phyloP scores from a whole-genome alignment of 2,888 invertebrate species.

The Hydraecia micacea region DNA sequence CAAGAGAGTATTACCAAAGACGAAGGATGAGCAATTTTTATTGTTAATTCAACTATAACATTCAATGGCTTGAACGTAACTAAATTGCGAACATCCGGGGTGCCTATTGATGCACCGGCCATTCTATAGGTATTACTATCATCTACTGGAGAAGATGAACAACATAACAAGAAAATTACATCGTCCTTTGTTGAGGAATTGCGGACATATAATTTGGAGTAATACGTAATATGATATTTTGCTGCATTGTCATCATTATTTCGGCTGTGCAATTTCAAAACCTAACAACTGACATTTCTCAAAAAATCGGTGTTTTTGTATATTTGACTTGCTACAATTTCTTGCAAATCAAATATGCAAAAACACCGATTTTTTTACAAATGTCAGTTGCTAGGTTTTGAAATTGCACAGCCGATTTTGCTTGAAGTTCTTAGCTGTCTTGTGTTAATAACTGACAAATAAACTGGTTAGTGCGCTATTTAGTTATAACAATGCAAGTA shows the following conservation, averaged over 20 bases:
- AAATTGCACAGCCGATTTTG: neutral
- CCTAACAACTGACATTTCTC: too few species aligned
- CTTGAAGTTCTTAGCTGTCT: constrained; percentile 24
- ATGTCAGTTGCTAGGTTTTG: too few species aligned
- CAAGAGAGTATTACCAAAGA: constrained; percentile 62
- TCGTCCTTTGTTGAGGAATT: constrained; percentile 77
- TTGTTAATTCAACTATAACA: constrained; percentile 87
- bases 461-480: constrained; percentile 6
- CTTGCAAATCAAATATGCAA: too few species aligned
- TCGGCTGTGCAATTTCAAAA: too few species aligned
- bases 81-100: constrained; percentile 90
- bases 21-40: constrained; percentile 88
- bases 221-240: constrained; percentile 75
- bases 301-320: too few species aligned
- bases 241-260: constrained; percentile 46
- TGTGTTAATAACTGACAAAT: constrained; percentile 26
- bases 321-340: too few species aligned
- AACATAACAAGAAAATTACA: constrained; percentile 82
- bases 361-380: too few species aligned
- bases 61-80: constrained; percentile 88
- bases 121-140: constrained; percentile 73
- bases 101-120: constrained; percentile 82
- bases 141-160: constrained; percentile 74
- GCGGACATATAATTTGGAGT: constrained; percentile 61
- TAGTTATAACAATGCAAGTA: constrained; percentile 11